phyloP scores from a whole-genome alignment of 1,140 invertebrate species.

The Ips nitidus region DNA sequence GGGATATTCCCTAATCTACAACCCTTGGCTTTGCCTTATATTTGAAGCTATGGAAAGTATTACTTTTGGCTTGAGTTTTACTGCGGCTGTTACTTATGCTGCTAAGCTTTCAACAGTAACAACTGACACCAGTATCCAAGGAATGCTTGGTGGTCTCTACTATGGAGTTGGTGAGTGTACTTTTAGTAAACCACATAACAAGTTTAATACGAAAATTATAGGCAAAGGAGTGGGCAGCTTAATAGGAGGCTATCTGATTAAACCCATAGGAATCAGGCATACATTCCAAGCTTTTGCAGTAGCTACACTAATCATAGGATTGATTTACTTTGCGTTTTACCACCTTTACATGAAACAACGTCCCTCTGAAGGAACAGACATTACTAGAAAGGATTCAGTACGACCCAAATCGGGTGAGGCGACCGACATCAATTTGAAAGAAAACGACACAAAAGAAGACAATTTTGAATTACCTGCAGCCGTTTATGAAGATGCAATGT shows the following conservation, averaged over 20 bases:
- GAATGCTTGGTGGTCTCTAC: conserved; percentile 77
- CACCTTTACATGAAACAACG: conserved; percentile 62
- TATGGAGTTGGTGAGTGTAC: conserved; percentile 71
- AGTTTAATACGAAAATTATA: conserved; percentile 43
- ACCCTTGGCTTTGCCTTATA: conserved; percentile 78
- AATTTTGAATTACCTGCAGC: conserved; percentile 37
- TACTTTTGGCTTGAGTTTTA: conserved; percentile 80
- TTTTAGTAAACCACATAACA: neutral
- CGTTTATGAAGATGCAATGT: conserved; percentile 44
- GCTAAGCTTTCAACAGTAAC: conserved; percentile 76
- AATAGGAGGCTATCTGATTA: conserved; percentile 76
- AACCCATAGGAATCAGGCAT: conserved; percentile 67
- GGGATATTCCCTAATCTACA: conserved; percentile 78
- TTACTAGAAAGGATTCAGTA: conserved; percentile 39
- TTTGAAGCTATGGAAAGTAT: conserved; percentile 84
- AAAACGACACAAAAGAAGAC: conserved; percentile 19
- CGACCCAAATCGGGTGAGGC: conserved; percentile 32
- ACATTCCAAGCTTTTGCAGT: conserved; percentile 74
- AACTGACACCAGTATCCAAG: conserved; percentile 80
- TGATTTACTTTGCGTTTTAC: conserved; percentile 72
- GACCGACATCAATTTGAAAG: conserved; percentile 36
- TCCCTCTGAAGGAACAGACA: conserved; percentile 39
- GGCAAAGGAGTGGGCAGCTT: conserved; percentile 77
- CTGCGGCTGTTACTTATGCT: conserved; percentile 80
- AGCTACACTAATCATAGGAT: conserved; percentile 62